phyloP scores from a whole-genome alignment of 2,797 vertebrate genomes.

The Macropodus opercularis region DNA sequence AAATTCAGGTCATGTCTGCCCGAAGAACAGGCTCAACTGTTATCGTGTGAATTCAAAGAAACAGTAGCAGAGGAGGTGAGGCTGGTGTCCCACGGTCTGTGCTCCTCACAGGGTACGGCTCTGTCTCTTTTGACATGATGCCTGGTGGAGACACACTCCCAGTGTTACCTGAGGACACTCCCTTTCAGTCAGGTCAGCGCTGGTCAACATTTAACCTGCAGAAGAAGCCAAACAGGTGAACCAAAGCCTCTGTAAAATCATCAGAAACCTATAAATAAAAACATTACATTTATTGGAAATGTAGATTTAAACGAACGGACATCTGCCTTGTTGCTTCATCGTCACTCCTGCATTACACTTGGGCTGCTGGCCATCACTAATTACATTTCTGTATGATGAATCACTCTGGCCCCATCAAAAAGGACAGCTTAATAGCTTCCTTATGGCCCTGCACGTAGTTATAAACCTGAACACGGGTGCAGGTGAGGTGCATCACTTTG shows the following conservation, averaged over 20 bases:
- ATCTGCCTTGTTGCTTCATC: conserved; percentile 15
- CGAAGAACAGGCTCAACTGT: conserved; percentile 34
- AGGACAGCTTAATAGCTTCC: conserved; percentile 42
- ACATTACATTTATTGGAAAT: not conserved
- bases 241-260: not conserved
- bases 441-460: conserved; percentile 2
- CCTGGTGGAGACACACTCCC: not conserved
- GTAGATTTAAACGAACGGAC: conserved; percentile 9
- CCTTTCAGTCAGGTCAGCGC: conserved; percentile 1
- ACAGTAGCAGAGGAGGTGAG: conserved; percentile 8
- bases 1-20: conserved; percentile 65
- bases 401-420: conserved; percentile 31
- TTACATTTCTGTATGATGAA: conserved; percentile 43
- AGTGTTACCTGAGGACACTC: not conserved
- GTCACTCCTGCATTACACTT: conserved; percentile 12
- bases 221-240: not conserved
- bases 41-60: conserved; percentile 37
- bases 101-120: conserved; percentile 17
- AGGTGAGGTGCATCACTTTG: conserved; percentile 15
- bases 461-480: not conserved
- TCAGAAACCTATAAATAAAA: not conserved
- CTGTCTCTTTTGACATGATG: conserved; percentile 34
- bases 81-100: conserved; percentile 5
- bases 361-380: conserved; percentile 24
- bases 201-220: not conserved